Base-by-base conservation (phyloP, 1,140 invertebrate species). In the Calliopsis andreniformis region DNA sequence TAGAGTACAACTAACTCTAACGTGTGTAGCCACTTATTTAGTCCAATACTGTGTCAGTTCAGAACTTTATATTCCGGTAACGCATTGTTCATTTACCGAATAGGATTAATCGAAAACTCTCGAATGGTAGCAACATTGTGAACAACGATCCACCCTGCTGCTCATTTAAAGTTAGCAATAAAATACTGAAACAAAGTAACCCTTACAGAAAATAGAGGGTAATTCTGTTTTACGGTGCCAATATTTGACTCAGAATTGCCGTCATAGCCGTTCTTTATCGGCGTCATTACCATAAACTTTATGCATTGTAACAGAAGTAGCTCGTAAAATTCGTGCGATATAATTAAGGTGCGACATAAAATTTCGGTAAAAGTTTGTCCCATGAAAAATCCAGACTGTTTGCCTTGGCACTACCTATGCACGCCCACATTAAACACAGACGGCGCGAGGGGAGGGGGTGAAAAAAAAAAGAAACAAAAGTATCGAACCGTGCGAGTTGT, bases 401-500 rank as follows among this genome's bases (percentile, higher is more conserved):
- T 10, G 35, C 4, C 32, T n/a, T n/a, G 1, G 16, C 23, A 2
- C 2, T 3, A 28, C 28, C 7, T 1, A 6, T 20, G 30, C 49
- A 14, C 14, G 10, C 0, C 7, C 10, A 10, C 16, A 16, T 8
- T 0, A 6, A 6, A 3, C 16, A 4, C 30, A 2, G 61, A 7
- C 28, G 12, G 20, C 14, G 28, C 35, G 10, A 39, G 56, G 23
- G 12, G 70, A 42, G 59, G 35, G 16, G 16, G 58, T 3, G 55
- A 42, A 51, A 51, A 64, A 42, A 55, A 30, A 55, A 18, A 10
- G n/a, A 20, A 35, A 20, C 20, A 4, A 32, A 35, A 53, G 56
- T 45, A 32, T 30, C 7, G 51, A 67, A 23, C 42, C 28, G 43
- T 53, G 63, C 63, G 71, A 75, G 51, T 75, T 67, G 63, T 51